phyloP scores from a whole-genome alignment of 2,888 invertebrate genomes.

The Pammene fasciana region DNA sequence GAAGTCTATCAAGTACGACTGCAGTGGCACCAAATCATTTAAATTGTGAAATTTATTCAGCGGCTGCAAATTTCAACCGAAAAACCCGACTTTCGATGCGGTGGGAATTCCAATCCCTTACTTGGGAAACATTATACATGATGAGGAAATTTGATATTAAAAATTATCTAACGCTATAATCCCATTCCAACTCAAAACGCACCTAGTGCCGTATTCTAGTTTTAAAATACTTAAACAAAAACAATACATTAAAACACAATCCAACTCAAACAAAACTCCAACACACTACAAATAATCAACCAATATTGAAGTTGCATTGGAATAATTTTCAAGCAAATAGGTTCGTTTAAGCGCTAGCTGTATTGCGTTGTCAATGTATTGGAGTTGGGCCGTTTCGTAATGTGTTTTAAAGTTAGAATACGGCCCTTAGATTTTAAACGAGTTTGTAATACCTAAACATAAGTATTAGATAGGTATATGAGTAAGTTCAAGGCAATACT shows the following conservation, averaged over 20 bases:
- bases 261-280: too few species aligned
- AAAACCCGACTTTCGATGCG: conserved; percentile 22
- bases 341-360: too few species aligned
- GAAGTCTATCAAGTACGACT: not conserved
- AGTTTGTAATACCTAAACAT: too few species aligned
- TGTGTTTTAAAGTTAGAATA: too few species aligned
- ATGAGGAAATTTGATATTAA: not conserved
- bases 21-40: not conserved
- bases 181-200: not conserved
- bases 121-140: not conserved
- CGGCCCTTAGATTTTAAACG: not conserved
- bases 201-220: too few species aligned
- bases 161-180: not conserved
- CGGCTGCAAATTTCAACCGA: not conserved
- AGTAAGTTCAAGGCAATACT: not conserved
- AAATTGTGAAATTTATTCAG: conserved; percentile 2
- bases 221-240: too few species aligned
- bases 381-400: too few species aligned
- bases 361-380: too few species aligned
- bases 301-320: too few species aligned
- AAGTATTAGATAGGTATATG: not conserved
- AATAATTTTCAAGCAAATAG: too few species aligned
- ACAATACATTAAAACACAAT: too few species aligned
- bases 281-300: too few species aligned
- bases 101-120: conserved; percentile 9